Conservation (phyloP, 2,113 vertebrate species). For the Drymodes brunneopygia region DNA sequence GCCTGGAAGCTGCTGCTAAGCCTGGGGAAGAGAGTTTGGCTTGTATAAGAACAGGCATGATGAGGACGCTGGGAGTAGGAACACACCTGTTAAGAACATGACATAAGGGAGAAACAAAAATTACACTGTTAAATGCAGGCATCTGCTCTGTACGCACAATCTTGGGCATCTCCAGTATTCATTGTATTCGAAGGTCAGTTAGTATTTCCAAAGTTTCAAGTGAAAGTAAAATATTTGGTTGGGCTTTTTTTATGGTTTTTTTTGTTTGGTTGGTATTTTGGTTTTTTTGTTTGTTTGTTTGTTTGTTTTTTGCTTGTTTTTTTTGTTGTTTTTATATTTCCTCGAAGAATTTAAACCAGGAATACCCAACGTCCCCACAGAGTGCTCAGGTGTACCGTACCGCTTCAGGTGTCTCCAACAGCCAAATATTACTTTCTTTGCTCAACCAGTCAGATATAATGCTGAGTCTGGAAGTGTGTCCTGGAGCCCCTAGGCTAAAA, state of each 20-base stretch:
- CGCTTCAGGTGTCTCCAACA: not conserved
- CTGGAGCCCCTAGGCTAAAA: not conserved
- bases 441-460: not conserved
- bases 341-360: not conserved
- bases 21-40: not conserved
- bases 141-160: not conserved
- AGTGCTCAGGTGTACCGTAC: not conserved
- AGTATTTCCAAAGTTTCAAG: not conserved
- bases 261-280: not conserved
- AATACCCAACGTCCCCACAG: not conserved
- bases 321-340: too few species aligned
- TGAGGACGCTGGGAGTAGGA: not conserved
- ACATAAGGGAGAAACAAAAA: not conserved
- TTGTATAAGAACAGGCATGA: not conserved
- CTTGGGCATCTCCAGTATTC: not conserved
- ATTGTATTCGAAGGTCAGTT: not conserved
- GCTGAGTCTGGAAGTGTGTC: not conserved
- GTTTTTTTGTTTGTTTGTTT: not conserved
- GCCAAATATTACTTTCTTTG: not conserved
- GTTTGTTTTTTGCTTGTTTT: not conserved
- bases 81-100: fast-evolving
- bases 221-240: not conserved
- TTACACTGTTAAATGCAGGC: not conserved
- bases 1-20: not conserved
- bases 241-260: not conserved